Percentiles rank a stretch among this genome's conserved stretches.
phyloP scores from a whole-genome alignment of 2,113 vertebrate genomes.

The Cervus canadensis region DNA sequence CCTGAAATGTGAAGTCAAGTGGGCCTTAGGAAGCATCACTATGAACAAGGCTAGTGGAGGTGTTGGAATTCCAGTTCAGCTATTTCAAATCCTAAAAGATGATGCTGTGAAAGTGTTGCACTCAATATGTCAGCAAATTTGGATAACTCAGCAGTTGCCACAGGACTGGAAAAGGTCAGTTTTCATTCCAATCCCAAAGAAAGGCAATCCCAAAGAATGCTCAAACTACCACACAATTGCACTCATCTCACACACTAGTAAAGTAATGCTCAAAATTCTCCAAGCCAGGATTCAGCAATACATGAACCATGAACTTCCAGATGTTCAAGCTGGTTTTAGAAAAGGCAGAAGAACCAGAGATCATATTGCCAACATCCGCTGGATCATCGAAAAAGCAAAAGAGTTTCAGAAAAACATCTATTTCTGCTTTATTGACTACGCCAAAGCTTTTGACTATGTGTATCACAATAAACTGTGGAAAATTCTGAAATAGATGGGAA shows the following conservation, averaged over 20 bases:
- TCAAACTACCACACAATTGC: not conserved
- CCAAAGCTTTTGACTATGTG: too few relatives aligned
- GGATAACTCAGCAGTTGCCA: not conserved
- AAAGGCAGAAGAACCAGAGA: too few relatives aligned
- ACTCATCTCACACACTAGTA: not conserved
- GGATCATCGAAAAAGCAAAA: rapidly evolving
- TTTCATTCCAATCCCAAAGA: not conserved
- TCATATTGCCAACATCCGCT: too few relatives aligned
- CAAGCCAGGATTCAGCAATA: not conserved
- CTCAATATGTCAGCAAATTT: not conserved
- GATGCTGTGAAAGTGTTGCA: not conserved
- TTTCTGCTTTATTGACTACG: too few relatives aligned
- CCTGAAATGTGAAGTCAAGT: not conserved
- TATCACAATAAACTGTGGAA: too few relatives aligned
- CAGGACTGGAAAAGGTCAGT: not conserved
- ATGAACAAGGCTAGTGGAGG: not conserved
- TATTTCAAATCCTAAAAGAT: not conserved
- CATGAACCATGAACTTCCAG: not conserved
- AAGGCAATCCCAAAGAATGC: not conserved
- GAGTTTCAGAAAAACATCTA: too few relatives aligned
- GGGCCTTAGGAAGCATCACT: not conserved
- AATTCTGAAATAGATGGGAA: too few relatives aligned
- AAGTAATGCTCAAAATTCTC: not conserved
- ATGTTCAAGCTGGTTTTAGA: not conserved
- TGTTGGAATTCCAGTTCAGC: not conserved